Conservation (phyloP, 37 sponge, comb jelly and placozoan genomes). For the Lycopodina hypogea region DNA sequence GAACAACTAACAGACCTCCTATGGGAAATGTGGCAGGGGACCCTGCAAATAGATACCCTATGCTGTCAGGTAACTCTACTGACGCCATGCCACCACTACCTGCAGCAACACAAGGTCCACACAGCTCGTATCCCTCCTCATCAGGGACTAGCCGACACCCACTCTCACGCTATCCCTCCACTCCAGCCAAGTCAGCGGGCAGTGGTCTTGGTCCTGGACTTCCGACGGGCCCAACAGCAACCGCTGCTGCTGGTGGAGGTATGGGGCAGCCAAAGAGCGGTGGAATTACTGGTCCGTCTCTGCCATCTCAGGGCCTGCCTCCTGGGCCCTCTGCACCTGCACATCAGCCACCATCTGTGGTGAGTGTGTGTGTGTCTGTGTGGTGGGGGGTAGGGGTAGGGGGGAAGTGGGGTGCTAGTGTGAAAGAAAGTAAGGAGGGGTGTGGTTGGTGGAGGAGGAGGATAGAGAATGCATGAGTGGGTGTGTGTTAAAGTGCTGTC, state of each 20-base stretch:
- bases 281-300: neutral
- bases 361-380: too few species aligned
- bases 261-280: neutral
- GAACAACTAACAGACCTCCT: too few species aligned
- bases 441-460: too few species aligned
- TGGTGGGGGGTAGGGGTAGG: too few species aligned
- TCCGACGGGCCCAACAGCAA: neutral
- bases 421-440: too few species aligned
- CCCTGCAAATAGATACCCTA: neutral
- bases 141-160: neutral
- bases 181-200: neutral
- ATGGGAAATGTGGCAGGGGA: too few species aligned
- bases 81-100: neutral
- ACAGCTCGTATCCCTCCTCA: neutral
- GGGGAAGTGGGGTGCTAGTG: too few species aligned
- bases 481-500: too few species aligned
- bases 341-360: neutral
- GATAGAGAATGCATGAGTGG: too few species aligned
- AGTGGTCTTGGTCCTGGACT: neutral
- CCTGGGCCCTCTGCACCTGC: neutral
- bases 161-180: neutral
- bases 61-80: neutral
- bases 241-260: neutral
- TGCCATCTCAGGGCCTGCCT: too few species aligned
- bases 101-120: neutral